Evolutionary conservation across 2,888 invertebrate species (phyloP).

Genomic region (Nephrocerus scutellatus): DNA sequence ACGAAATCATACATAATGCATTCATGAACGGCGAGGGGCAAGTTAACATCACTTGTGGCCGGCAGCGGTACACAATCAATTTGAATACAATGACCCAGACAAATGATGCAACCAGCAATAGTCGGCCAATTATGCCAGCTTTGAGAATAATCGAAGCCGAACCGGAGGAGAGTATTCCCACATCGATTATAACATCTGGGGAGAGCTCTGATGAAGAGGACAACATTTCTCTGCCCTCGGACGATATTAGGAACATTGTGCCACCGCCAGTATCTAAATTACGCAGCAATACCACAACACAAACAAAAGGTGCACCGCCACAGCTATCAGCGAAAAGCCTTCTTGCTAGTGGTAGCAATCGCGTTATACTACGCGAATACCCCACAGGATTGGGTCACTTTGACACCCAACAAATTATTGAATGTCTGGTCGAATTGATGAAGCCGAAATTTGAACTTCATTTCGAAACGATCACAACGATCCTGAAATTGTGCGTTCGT

Average conservation of each 20-base stretch:
- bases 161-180: too few species aligned
- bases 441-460: constrained; percentile 57
- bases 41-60: constrained; percentile 63
- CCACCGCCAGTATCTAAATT: too few species aligned
- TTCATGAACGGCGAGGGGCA: constrained; percentile 65
- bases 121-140: constrained; percentile 68
- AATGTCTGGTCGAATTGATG: constrained; percentile 58
- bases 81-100: constrained; percentile 76
- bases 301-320: background rate
- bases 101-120: constrained; percentile 77
- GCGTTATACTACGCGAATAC: constrained; percentile 34
- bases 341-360: constrained; percentile 26
- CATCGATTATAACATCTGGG: background rate
- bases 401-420: constrained; percentile 37
- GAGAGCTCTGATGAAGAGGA: background rate
- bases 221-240: too few species aligned
- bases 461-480: constrained; percentile 69
- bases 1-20: constrained; percentile 69
- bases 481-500: constrained; percentile 66
- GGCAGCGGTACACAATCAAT: constrained; percentile 68
- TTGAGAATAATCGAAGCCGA: constrained; percentile 45
- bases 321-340: constrained; percentile 14
- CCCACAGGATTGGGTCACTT: constrained; percentile 38
- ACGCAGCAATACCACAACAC: background rate
- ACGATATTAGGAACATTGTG: too few species aligned